Evolutionary conservation across 2,888 invertebrate genomes (phyloP), one percentile per base, ranked within the genome.

Genomic region (Hypolimnas misippus): DNA sequence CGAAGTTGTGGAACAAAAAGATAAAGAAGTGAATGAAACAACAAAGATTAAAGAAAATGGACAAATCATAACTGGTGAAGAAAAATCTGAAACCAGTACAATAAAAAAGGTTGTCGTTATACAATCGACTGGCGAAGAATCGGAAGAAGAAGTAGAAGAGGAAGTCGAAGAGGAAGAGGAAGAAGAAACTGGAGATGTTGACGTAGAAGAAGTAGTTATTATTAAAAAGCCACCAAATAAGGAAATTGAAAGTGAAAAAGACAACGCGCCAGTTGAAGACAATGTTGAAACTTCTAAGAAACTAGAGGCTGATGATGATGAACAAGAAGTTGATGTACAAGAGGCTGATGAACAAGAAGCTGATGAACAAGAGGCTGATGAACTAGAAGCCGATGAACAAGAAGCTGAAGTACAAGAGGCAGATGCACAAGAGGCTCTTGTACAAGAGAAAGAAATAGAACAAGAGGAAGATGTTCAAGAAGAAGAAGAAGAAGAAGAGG

Each of bases 101-200:
- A 82, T 81, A n/a, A 84, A 86, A 68, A 87, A 87, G 65, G 83
- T 88, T 5, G 80, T 86, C 0, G 74, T 87, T 14, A 75, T 84
- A 29, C 79, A 89, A 72, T 77, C 81, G 16, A 68, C 69, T 42
- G 62, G 59, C 8, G 63, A 71, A 66, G 69, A 72, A 57, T 71
- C 73, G 35, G 75, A 74, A 54, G 73, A 71, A 53, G 73, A 71
- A 57, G 63, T 70, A 14, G 75, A 74, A 63, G 77, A 82, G 51
- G 76, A 80, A 35, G 72, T 79, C 16, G 77, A 83, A 63, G 74
- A 79, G 52, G 77, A 77, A 65, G 76, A 79, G 44, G 70, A 74
- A 57, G 77, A 77, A 62, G 79, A 74, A 38, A n/a, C 1, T 61
- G 78, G 75, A 62, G 78, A 77, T 62, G 70, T 76, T 64, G 66